These are phyloP conservation scores for Lacanobia oleracea DNA, from an alignment of 2,888 invertebrate species.

Conservation along the genomic window DNA sequence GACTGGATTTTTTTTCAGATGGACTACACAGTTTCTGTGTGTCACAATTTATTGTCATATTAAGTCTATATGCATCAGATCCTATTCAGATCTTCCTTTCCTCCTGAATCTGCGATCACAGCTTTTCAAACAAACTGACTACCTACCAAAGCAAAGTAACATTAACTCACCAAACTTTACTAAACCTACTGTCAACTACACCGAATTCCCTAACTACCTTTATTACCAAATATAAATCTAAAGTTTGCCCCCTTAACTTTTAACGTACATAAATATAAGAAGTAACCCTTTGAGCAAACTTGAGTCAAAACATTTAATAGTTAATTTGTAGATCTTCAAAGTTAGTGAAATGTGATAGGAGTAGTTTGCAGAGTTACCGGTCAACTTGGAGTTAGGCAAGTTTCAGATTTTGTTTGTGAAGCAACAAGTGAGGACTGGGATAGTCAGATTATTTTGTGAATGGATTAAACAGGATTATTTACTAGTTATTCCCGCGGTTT, in stretches of 20 bases:
- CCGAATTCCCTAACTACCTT: slow-evolving; percentile 54
- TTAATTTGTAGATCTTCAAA: slow-evolving; percentile 36
- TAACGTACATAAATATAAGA: slow-evolving; percentile 65
- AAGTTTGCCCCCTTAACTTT: slow-evolving; percentile 65
- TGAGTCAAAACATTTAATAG: slow-evolving; percentile 52
- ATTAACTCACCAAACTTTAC: slow-evolving; percentile 36
- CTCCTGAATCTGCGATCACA: background rate
- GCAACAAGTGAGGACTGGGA: slow-evolving; percentile 34
- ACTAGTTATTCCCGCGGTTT: too few species aligned
- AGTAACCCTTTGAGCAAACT: slow-evolving; percentile 65
- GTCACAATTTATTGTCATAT: background rate
- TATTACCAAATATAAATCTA: slow-evolving; percentile 61
- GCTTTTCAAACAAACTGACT: slow-evolving; percentile 9
- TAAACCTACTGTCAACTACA: slow-evolving; percentile 20
- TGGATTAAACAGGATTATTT: too few species aligned
- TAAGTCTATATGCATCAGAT: too few species aligned
- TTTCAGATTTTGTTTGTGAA: slow-evolving; percentile 18
- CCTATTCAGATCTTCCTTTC: background rate
- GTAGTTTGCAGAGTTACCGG: slow-evolving; percentile 26
- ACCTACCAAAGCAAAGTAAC: slow-evolving; percentile 7
- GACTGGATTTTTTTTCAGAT: too few species aligned
- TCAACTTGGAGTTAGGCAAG: slow-evolving; percentile 20
- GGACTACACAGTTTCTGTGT: too few species aligned
- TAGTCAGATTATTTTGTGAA: background rate
- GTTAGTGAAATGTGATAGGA: slow-evolving; percentile 41